Conservation (phyloP, 92 coral and sea anemone genomes). For the Scolanthus callimorphus region DNA sequence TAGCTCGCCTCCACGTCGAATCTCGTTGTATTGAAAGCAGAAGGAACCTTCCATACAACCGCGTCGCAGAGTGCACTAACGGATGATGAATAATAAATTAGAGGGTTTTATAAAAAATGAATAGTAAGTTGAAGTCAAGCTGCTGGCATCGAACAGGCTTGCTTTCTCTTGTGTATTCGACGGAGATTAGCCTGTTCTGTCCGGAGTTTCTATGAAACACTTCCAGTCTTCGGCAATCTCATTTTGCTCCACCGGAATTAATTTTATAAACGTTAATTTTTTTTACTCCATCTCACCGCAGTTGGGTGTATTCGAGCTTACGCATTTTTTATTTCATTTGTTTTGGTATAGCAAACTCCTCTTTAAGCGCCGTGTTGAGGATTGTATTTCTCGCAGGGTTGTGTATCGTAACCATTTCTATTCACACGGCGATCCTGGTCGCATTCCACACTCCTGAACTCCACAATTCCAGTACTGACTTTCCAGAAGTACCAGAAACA, state of each 20-base stretch:
- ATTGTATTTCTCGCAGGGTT: too few species aligned
- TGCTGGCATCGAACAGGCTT: neutral
- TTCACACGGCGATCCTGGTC: too few species aligned
- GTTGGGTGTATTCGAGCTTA: neutral
- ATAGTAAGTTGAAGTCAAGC: slow-evolving; percentile 19
- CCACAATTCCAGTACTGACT: too few species aligned
- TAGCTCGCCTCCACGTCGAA: too few species aligned
- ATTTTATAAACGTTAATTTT: too few species aligned
- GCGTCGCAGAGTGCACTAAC: neutral
- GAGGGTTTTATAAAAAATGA: slow-evolving; percentile 64
- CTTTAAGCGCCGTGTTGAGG: too few species aligned
- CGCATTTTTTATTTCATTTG: too few species aligned
- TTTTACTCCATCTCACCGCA: neutral
- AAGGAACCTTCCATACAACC: neutral
- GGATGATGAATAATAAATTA: slow-evolving; percentile 59
- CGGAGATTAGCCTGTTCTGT: too few species aligned
- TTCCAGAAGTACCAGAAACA: too few species aligned
- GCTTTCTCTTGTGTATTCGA: neutral
- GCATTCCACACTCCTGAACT: too few species aligned
- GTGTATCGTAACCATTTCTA: too few species aligned
- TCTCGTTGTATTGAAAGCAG: neutral
- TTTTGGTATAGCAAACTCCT: too few species aligned
- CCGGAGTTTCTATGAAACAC: neutral
- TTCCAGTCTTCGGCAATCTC: neutral
- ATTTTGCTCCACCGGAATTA: neutral